Base-by-base conservation (phyloP, 1,140 invertebrate genomes). In the Drosophila erecta region DNA sequence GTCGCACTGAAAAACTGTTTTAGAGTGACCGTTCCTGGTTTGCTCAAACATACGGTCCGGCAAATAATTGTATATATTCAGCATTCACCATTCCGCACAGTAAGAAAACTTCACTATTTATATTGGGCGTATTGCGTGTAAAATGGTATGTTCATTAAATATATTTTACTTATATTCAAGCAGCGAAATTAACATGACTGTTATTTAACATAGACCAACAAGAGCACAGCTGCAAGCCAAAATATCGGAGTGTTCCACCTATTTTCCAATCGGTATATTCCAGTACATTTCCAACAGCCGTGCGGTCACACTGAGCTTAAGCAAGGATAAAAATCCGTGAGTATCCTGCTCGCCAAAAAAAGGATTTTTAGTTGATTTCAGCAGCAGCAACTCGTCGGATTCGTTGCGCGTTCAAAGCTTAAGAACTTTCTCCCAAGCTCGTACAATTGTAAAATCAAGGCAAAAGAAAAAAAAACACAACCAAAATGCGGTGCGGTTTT, bases 321-420 rank as follows among this genome's bases (percentile, higher is more conserved):
- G 50, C 17, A 43, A 79, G 78, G 78, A 80, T 80, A 79, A 35
- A 69, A 69, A 59, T 35, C 66, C 65, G 69, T 70, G 70, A 71
- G 70, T 71, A 84, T 84, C 80, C 80, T 84, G 72, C 75, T 75
- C 64, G 22, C 33, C 56, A 59, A 69, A 67, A 71, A 74, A 80
- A 81, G 72, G 75, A 76, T 69, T 76, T 84, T 84, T 85, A 85
- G 81, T 85, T 85, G 81, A 86, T 81, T 81, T 81, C 76, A 85
- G 81, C 76, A 85, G 76, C 62, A 85, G 76, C 71, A 85, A 74
- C 81, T 71, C 76, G 83, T 78, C 78, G 83, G 64, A 38, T 54
- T 46, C 65, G 65, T 70, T 70, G 66, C 66, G 50, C 69, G 49
- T 71, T 46, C 40, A 49, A 70, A 59, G 38, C n/a, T 55, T 35